These are phyloP conservation scores for Burhinus bistriatus DNA, from an alignment of 2,113 vertebrate genomes.

Conservation along the genomic window DNA sequence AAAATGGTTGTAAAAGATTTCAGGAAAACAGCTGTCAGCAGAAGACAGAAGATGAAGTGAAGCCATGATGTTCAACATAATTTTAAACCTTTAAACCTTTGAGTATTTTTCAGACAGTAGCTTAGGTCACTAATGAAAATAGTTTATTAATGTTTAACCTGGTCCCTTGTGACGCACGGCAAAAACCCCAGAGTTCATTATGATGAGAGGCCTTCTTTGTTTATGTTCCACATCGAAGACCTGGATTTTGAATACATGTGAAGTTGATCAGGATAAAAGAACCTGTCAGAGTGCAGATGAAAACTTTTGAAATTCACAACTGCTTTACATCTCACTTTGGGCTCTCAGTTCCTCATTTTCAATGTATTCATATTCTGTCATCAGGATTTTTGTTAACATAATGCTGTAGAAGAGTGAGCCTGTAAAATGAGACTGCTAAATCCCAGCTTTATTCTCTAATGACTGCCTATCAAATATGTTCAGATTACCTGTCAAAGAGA, in stretches of 20 bases:
- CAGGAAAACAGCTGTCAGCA: background rate
- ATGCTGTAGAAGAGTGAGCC: background rate
- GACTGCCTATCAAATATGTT: background rate
- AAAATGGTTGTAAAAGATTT: background rate
- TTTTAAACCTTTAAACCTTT: background rate
- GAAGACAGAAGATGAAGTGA: background rate
- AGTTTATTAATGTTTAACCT: background rate
- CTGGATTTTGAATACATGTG: background rate
- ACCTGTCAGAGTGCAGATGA: background rate
- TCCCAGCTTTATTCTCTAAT: conserved; percentile 29
- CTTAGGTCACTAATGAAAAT: background rate
- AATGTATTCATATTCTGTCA: background rate
- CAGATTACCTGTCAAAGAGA: conserved; percentile 26
- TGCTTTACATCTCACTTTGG: background rate
- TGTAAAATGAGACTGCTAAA: background rate
- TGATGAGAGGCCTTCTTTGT: background rate
- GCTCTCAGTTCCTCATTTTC: background rate
- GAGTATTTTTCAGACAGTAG: background rate
- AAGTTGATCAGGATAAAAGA: background rate
- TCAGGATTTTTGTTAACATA: background rate
- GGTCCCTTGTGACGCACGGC: background rate
- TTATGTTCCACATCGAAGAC: background rate
- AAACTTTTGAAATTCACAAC: background rate
- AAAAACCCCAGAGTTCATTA: background rate
- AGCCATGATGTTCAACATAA: background rate